phyloP scores from a whole-genome alignment of 2,888 invertebrate species.

The Gryllus longicercus region DNA sequence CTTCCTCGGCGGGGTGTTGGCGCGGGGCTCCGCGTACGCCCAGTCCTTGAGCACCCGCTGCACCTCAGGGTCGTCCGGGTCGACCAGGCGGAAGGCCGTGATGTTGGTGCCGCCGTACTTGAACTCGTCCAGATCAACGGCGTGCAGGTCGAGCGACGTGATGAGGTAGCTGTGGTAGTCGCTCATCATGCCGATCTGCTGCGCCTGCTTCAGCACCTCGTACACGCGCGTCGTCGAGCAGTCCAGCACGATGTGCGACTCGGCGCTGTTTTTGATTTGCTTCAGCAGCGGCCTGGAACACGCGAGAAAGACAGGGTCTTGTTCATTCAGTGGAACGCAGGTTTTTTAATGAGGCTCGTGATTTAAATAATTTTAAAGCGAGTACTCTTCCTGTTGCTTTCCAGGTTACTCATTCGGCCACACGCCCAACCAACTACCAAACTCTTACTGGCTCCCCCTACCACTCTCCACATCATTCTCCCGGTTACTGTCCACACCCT shows the following conservation, averaged over 20 bases:
- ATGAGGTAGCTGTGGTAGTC: slow-evolving; percentile 92
- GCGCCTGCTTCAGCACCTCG: slow-evolving; percentile 85
- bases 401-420: too few species aligned
- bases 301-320: too few species aligned
- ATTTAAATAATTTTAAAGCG: too few species aligned
- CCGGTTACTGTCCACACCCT: too few species aligned
- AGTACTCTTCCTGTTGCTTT: too few species aligned
- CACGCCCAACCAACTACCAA: too few species aligned
- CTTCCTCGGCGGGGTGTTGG: slow-evolving; percentile 28
- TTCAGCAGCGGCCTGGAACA: slow-evolving; percentile 74
- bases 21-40: slow-evolving; percentile 56
- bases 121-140: slow-evolving; percentile 88
- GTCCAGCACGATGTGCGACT: slow-evolving; percentile 86
- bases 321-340: too few species aligned
- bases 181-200: slow-evolving; percentile 96
- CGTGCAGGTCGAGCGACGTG: slow-evolving; percentile 87
- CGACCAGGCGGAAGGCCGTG: slow-evolving; percentile 85
- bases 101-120: slow-evolving; percentile 94
- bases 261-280: slow-evolving; percentile 87
- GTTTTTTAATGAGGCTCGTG: too few species aligned
- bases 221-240: slow-evolving; percentile 82
- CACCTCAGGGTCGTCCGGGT: slow-evolving; percentile 76
- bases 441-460: too few species aligned
- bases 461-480: too few species aligned
- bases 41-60: slow-evolving; percentile 75